Percentiles rank a stretch among this genome's conserved stretches.
These are phyloP conservation scores for Dicrurus megarhynchus DNA, from an alignment of 2,113 vertebrate genomes.

Conservation along the genomic window DNA sequence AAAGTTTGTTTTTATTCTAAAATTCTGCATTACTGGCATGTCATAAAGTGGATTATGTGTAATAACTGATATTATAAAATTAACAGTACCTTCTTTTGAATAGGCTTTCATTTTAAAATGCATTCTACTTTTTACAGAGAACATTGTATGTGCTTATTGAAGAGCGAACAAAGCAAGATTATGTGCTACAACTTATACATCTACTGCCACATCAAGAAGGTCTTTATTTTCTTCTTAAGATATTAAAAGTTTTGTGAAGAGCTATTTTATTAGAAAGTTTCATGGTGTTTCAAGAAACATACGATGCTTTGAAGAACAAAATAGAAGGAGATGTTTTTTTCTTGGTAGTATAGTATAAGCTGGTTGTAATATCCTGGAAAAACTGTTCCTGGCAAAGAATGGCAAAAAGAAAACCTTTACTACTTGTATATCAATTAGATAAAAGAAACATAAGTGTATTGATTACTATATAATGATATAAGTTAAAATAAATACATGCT, in stretches of 20 bases:
- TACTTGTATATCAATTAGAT: not conserved
- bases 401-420: not conserved
- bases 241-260: not conserved
- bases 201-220: not conserved
- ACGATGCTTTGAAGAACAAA: not conserved
- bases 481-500: not conserved
- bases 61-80: not conserved
- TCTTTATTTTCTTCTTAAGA: not conserved
- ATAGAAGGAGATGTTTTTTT: not conserved
- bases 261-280: not conserved
- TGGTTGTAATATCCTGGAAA: not conserved
- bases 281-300: not conserved
- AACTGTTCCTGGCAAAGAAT: not conserved
- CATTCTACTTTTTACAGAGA: not conserved
- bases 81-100: not conserved
- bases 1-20: not conserved
- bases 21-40: not conserved
- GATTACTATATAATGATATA: not conserved
- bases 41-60: not conserved
- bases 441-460: not conserved
- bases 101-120: not conserved
- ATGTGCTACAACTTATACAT: not conserved
- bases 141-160: not conserved
- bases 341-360: not conserved
- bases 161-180: conserved; percentile 3